Evolutionary conservation across 2,888 invertebrate species (phyloP), one percentile per base, ranked within the genome.

Genomic region (Steinernema scapterisci): DNA sequence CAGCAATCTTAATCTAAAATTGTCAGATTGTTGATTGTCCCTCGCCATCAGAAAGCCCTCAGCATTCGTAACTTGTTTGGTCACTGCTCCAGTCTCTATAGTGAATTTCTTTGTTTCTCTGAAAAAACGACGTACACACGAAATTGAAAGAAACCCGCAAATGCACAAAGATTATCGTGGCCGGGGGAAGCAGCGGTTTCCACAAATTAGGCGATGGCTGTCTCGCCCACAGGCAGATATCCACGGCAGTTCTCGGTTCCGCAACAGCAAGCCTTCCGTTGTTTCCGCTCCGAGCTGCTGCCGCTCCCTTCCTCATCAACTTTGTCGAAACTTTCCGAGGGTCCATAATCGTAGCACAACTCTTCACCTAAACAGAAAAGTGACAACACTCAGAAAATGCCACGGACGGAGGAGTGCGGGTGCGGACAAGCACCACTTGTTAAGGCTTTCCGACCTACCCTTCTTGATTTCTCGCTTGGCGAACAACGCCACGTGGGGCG

Each of bases 311-410:
- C 38, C 38, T 38, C 38, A 9, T 3, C 48, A 38, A 38, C 38
- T 38, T 6, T 25, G n/a, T n/a, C n/a, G n/a, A n/a, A n/a, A n/a
- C n/a, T 54, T 13, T 19, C 44, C 21, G 52, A 19, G 45, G 48
- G 73, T 19, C 82, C 84, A 71, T 85, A 85, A 63, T 81, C 80
- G 70, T 83, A 85, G 27, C 78, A 78, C 23, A 85, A 51, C 74
- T 85, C 85, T 51, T 83, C 84, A 6, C 83, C 85, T 31, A 56
- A 19, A 9, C 27, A 16, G 21, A 31, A 38, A 31, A 16, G 23
- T 21, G 11, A 52, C 23, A 21, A 21, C 11, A 52, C 23, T 21
- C 19, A 52, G 23, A 19, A 52, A 23, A 48, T 16, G n/a, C 3
- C 38, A 6, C 38, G 38, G 38, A 6, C 38, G 38, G 38, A n/a